These are phyloP conservation scores for Aurelia sp. DNA, from an alignment of 30 jellyfish, hydroid and myxozoan genomes.

Conservation along the genomic window DNA sequence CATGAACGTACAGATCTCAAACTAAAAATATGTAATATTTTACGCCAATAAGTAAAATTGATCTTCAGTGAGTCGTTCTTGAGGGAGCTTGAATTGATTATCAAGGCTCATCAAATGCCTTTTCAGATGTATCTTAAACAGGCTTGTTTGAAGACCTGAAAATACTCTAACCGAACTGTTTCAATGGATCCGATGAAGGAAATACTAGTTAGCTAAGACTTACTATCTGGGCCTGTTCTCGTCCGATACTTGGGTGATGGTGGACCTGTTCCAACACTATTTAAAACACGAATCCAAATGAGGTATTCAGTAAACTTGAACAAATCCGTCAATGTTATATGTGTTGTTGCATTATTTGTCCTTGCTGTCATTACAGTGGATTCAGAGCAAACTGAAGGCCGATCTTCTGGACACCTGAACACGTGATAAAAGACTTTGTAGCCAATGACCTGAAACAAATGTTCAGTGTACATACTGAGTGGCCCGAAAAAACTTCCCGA, in stretches of 20 bases:
- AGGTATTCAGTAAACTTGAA: constrained; percentile 20
- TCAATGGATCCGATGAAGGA: no score
- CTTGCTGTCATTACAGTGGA: not conserved
- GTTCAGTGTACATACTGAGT: no score
- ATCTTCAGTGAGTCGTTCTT: no score
- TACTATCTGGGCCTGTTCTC: constrained; percentile 38
- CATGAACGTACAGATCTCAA: no score
- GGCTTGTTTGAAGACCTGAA: no score
- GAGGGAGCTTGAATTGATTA: no score
- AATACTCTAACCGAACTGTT: no score
- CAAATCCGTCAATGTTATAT: constrained; percentile 11
- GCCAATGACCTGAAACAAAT: constrained; percentile 12
- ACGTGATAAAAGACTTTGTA: constrained; percentile 34
- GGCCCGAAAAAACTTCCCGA: no score
- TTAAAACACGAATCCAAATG: constrained; percentile 27
- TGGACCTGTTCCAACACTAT: constrained; percentile 41
- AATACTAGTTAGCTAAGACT: not conserved
- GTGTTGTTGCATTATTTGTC: not conserved
- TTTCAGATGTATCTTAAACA: no score
- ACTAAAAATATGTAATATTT: no score
- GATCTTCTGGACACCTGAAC: constrained; percentile 23
- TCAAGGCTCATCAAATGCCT: no score
- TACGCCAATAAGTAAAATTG: no score
- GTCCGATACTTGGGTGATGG: constrained; percentile 22
- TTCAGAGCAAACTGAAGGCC: constrained; percentile 36